These are phyloP conservation scores for Polypedilum vanderplanki DNA, from an alignment of 1,140 invertebrate species.

Conservation along the genomic window DNA sequence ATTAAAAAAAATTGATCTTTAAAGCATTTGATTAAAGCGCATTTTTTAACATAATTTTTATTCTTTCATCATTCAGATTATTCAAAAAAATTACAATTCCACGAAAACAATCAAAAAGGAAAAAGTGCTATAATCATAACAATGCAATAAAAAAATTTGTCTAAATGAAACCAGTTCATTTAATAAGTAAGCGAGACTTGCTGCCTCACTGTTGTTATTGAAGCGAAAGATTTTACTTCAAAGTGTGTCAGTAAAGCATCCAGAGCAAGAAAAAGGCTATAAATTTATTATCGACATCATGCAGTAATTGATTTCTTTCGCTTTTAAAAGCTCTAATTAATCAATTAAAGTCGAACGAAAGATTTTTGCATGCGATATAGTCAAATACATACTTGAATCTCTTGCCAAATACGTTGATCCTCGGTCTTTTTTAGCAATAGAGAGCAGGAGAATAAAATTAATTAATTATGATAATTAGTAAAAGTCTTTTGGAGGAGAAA, in stretches of 20 bases:
- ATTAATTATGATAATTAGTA: neutral
- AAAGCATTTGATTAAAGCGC: too few species aligned
- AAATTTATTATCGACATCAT: neutral
- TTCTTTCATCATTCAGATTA: too few species aligned
- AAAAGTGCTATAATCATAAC: too few species aligned
- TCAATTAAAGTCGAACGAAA: neutral
- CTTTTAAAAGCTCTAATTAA: neutral
- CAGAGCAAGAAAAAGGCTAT: too few species aligned
- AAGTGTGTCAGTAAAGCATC: too few species aligned
- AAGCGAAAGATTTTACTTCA: too few species aligned
- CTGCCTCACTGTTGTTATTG: too few species aligned
- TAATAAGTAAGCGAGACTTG: neutral
- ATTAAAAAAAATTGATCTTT: too few species aligned
- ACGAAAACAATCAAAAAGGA: too few species aligned
- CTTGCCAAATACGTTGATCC: conserved; percentile 63
- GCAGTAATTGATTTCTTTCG: neutral
- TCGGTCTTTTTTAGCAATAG: neutral
- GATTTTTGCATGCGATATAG: neutral
- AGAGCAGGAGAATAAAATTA: neutral
- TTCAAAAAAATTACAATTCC: too few species aligned
- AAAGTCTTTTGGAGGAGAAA: neutral
- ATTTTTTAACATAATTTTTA: too few species aligned
- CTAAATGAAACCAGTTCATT: conserved; percentile 27
- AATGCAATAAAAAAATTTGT: neutral
- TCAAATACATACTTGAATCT: conserved; percentile 60